Conservation (phyloP, 1,140 invertebrate genomes). For the Drosophila truncata region DNA sequence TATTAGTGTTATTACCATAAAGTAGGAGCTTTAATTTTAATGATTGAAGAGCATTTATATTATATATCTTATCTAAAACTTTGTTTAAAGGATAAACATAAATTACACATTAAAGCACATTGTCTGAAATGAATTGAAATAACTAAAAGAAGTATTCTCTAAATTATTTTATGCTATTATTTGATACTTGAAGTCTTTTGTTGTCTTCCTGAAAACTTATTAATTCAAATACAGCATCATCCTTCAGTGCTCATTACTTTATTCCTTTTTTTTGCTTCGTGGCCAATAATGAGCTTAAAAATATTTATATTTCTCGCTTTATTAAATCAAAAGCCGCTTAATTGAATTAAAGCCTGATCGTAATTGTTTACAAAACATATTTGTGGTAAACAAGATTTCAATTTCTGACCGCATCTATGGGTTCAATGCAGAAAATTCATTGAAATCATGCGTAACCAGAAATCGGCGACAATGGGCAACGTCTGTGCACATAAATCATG, state of each 20-base stretch:
- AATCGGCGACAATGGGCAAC: slow-evolving; percentile 44
- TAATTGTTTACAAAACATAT: slow-evolving; percentile 25
- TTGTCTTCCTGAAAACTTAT: not conserved
- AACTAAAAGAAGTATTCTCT: too few species aligned
- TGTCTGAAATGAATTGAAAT: too few species aligned
- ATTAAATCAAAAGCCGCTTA: not conserved
- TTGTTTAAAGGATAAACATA: not conserved
- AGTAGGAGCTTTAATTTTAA: not conserved
- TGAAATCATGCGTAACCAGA: slow-evolving; percentile 47
- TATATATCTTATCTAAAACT: too few species aligned
- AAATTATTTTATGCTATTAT: too few species aligned
- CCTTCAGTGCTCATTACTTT: not conserved
- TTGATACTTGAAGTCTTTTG: too few species aligned
- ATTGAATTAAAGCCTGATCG: slow-evolving; percentile 1
- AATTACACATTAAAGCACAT: too few species aligned
- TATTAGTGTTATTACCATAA: not conserved
- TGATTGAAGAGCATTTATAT: not conserved
- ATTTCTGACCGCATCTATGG: slow-evolving; percentile 7
- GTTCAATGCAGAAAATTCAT: slow-evolving; percentile 39
- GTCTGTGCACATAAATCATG: slow-evolving; percentile 45
- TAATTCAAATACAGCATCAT: not conserved
- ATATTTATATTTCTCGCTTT: not conserved
- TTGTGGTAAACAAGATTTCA: slow-evolving; percentile 29
- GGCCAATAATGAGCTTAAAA: not conserved
- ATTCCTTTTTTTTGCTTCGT: not conserved